phyloP scores from a whole-genome alignment of 92 coral and sea anemone genomes.

The Porites cylindrica region DNA sequence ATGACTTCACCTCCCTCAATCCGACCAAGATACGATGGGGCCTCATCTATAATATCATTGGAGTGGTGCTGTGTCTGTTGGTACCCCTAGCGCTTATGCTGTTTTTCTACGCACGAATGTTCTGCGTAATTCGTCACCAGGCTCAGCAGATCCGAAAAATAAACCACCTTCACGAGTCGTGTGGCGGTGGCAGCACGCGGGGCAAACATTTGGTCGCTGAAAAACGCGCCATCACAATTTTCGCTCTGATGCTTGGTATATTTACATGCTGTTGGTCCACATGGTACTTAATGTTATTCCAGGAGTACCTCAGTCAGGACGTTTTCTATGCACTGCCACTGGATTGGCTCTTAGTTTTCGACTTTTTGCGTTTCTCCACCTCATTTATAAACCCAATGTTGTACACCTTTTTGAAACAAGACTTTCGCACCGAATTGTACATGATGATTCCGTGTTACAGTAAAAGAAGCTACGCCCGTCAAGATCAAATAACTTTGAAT shows the following conservation, averaged over 20 bases:
- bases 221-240: slow-evolving; percentile 88
- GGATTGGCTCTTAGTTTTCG: slow-evolving; percentile 72
- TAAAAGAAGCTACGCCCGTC: neutral
- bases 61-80: slow-evolving; percentile 75
- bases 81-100: slow-evolving; percentile 83
- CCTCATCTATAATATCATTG: slow-evolving; percentile 73
- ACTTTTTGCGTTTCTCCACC: slow-evolving; percentile 89
- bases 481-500: slow-evolving; percentile 14
- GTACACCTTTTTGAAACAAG: slow-evolving; percentile 91
- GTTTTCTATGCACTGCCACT: slow-evolving; percentile 57
- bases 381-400: slow-evolving; percentile 91
- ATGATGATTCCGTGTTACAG: slow-evolving; percentile 32
- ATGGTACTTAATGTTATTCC: slow-evolving; percentile 84
- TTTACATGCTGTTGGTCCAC: slow-evolving; percentile 94
- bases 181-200: slow-evolving; percentile 66
- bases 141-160: slow-evolving; percentile 78
- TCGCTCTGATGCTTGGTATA: slow-evolving; percentile 89
- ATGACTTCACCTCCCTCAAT: slow-evolving; percentile 44
- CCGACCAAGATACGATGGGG: slow-evolving; percentile 58
- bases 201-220: slow-evolving; percentile 75
- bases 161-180: slow-evolving; percentile 57
- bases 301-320: slow-evolving; percentile 58
- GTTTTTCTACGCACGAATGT: slow-evolving; percentile 86
- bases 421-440: slow-evolving; percentile 79
- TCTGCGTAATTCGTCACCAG: slow-evolving; percentile 82